Conservation (phyloP, 2,888 invertebrate species). For the Nemotelus nigrinus region DNA sequence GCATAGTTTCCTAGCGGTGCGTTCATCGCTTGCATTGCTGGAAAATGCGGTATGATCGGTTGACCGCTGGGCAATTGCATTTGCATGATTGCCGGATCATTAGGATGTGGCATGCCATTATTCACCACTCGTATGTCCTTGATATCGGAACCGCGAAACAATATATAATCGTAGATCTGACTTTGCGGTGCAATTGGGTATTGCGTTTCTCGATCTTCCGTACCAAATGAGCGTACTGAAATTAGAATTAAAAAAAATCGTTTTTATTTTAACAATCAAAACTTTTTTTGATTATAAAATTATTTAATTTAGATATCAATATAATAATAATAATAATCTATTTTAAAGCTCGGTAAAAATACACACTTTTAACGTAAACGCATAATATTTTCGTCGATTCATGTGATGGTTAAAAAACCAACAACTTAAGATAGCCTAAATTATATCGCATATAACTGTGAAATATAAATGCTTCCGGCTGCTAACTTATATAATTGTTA, state of each 20-base stretch:
- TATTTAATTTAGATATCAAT: slow-evolving; percentile 12
- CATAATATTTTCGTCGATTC: too few species aligned
- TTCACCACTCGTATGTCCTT: slow-evolving; percentile 98
- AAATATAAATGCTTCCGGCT: too few species aligned
- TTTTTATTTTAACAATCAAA: slow-evolving; percentile 43
- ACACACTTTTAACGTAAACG: too few species aligned
- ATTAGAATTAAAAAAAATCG: slow-evolving; percentile 56
- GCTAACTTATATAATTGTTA: too few species aligned
- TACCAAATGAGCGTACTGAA: slow-evolving; percentile 97
- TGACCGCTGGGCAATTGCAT: slow-evolving; percentile 78
- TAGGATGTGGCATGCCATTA: slow-evolving; percentile 84
- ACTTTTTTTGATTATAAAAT: slow-evolving; percentile 36
- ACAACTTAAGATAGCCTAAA: too few species aligned
- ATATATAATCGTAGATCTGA: slow-evolving; percentile 98
- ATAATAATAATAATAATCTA: too few species aligned
- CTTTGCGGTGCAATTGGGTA: slow-evolving; percentile 96
- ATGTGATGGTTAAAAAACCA: too few species aligned
- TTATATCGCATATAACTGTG: too few species aligned
- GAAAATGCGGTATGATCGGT: slow-evolving; percentile 75
- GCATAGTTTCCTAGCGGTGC: slow-evolving; percentile 64
- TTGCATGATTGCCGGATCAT: slow-evolving; percentile 98
- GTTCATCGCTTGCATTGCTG: slow-evolving; percentile 73
- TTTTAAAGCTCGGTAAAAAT: too few species aligned
- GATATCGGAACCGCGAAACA: slow-evolving; percentile 97
- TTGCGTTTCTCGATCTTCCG: slow-evolving; percentile 96